phyloP scores from a whole-genome alignment of 2,797 vertebrate genomes.

The Hippopotamyrus pictus region DNA sequence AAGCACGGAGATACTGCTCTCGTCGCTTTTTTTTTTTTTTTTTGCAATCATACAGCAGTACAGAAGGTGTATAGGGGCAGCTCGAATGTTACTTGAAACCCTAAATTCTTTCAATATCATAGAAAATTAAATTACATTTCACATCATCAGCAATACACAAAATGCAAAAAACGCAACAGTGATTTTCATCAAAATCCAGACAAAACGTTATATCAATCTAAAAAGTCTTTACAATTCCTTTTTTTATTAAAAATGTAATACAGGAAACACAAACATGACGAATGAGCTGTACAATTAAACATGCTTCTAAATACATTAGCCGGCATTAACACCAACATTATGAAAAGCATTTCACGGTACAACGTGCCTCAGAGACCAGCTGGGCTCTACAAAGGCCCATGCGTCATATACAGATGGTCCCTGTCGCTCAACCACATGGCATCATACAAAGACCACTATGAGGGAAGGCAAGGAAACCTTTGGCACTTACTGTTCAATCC shows the following conservation, averaged over 20 bases:
- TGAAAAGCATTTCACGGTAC: conserved; percentile 16
- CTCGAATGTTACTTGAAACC: not conserved
- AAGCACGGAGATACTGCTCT: not conserved
- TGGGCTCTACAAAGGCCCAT: not conserved
- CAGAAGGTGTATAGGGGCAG: not conserved
- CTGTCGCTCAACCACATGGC: conserved; percentile 8
- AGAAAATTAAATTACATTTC: not conserved
- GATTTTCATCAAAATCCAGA: not conserved
- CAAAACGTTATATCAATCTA: not conserved
- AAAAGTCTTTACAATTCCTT: conserved; percentile 7
- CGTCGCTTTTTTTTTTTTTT: not conserved
- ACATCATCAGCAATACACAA: too few relatives aligned
- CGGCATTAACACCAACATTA: conserved; percentile 12
- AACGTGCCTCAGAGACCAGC: conserved; percentile 9
- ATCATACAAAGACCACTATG: conserved; percentile 7
- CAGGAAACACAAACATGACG: conserved; percentile 20
- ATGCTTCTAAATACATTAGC: conserved; percentile 20
- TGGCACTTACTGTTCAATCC: conserved; percentile 20
- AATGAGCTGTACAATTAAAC: conserved; percentile 21
- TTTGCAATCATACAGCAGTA: not conserved
- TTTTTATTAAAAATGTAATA: conserved; percentile 23
- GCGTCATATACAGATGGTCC: not conserved
- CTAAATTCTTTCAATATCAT: not conserved
- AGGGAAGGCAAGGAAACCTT: conserved; percentile 3
- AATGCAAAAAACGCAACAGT: not conserved